phyloP scores from a whole-genome alignment of 2,797 vertebrate genomes.

The Sebastes goodei region DNA sequence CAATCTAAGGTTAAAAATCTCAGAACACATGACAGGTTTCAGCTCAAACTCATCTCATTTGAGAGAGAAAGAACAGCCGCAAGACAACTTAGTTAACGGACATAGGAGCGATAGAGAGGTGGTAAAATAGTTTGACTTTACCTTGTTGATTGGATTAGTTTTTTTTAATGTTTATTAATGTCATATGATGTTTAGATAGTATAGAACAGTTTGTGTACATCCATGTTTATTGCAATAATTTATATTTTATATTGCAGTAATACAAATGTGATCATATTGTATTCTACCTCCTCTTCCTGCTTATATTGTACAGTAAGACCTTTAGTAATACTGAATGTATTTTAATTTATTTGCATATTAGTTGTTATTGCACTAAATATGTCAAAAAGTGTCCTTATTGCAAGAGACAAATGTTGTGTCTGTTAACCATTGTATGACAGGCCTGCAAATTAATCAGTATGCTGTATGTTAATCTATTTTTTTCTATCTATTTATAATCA shows the following conservation, averaged over 20 bases:
- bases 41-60: slow-evolving; percentile 12
- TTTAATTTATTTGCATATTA: background rate
- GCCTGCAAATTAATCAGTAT: background rate
- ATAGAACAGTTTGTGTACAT: background rate
- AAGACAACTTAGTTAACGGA: background rate
- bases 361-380: background rate
- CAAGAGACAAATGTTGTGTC: background rate
- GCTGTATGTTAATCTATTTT: background rate
- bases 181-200: background rate
- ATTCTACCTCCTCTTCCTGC: too few species aligned
- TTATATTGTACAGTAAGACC: background rate
- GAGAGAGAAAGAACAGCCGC: background rate
- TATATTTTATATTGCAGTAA: too few species aligned
- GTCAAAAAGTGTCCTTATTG: background rate
- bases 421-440: background rate
- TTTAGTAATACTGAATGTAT: background rate
- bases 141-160: background rate
- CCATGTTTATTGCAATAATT: too few species aligned
- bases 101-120: background rate
- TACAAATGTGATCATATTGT: too few species aligned
- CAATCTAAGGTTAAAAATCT: background rate
- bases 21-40: background rate
- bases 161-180: background rate
- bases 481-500: too few species aligned
- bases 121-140: background rate